Evolutionary conservation across 2,113 vertebrate species (phyloP), one percentile per base, ranked within the genome.

Genomic region (Mirza zaza): DNA sequence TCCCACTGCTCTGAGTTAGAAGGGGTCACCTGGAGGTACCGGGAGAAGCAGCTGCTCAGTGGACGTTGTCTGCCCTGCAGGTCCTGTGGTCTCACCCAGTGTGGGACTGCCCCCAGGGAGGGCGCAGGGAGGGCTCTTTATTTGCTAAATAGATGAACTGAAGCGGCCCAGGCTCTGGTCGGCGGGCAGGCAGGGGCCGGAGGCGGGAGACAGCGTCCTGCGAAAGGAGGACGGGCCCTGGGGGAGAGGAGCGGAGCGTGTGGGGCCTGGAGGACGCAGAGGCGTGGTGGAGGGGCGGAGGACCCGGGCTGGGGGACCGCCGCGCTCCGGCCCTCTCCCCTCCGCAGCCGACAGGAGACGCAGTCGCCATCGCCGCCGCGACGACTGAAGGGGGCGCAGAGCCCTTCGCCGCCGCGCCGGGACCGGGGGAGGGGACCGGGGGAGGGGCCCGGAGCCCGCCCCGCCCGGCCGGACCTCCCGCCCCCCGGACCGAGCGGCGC

Each of bases 391-490:
- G 2, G 97, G 92, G 59, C 68, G 63, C 94, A 34, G 29, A 71
- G 70, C 42, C 75, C 87, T 36, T 1, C 36, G 2, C 55, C 0
- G 61, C 83, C 0, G 23, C 76, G 76, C 48, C 0, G 4, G 36
- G 73, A 5, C 80, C 32, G 42, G 65, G 87, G 97, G 48, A 83
- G 63, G 85, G 88, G 92, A n/a, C n/a, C 45, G 17, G 0, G 17
- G 36, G 59, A 75, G 61, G n/a, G n/a, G n/a, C n/a, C n/a, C n/a
- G n/a, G n/a, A n/a, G n/a, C 25, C 96, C 39, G 59, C 21, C 92
- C 86, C 32, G 87, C 75, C 81, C 83, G 48, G 90, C 81, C 50
- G 70, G 82, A 48, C 96, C 83, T 77, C 95, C 97, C 96, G 82
- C 92, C 96, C 68, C 86, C 57, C 8, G 14, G 68, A 61, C 84